These are phyloP conservation scores for Leptosomus discolor DNA, from an alignment of 2,113 vertebrate species.

Conservation along the genomic window DNA sequence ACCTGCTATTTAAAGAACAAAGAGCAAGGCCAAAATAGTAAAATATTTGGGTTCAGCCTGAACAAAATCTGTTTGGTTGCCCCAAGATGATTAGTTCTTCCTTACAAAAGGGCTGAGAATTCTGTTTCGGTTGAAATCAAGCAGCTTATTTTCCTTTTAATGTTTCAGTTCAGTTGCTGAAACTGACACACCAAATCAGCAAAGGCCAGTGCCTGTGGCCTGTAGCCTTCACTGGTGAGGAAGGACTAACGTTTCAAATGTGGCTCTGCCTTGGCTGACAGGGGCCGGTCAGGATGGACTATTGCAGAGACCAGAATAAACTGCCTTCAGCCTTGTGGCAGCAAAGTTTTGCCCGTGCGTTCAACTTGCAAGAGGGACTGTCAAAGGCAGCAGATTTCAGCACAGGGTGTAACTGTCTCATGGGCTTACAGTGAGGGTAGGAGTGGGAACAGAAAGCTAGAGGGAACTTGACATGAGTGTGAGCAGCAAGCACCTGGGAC, in stretches of 20 bases:
- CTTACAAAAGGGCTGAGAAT: not conserved
- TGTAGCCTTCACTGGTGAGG: not conserved
- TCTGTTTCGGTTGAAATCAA: not conserved
- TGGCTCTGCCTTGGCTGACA: not conserved
- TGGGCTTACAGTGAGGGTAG: not conserved
- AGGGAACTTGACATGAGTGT: not conserved
- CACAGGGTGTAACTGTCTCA: not conserved
- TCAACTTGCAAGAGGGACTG: not conserved
- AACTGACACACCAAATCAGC: not conserved
- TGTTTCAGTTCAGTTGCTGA: not conserved
- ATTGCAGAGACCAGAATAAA: not conserved
- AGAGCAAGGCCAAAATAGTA: not conserved
- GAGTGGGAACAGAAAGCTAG: not conserved
- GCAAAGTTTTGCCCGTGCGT: rapidly evolving
- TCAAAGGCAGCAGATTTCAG: not conserved
- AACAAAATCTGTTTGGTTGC: not conserved
- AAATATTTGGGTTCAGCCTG: not conserved
- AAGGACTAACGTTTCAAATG: rapidly evolving
- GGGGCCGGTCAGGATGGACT: not conserved
- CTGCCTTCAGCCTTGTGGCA: not conserved
- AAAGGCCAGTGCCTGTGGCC: not conserved
- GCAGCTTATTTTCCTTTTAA: not conserved
- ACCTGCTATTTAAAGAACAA: not conserved
- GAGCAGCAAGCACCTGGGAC: not conserved
- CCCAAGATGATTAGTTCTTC: not conserved